Evolutionary conservation across 2,113 vertebrate species (phyloP), one percentile per base, ranked within the genome.

Genomic region (Montifringilla adamsi): DNA sequence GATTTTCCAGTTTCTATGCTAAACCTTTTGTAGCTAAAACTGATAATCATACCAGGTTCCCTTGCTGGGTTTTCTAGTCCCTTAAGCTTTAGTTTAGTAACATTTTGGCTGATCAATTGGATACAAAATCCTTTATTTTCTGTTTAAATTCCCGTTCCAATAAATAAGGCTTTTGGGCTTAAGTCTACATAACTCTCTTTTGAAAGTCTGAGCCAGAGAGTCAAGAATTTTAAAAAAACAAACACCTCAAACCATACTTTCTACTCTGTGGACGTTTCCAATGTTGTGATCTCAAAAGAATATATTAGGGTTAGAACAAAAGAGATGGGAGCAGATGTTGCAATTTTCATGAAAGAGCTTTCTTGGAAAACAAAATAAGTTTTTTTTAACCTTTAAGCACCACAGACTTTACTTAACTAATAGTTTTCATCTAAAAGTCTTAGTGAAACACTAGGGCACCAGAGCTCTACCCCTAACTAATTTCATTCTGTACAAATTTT

Each of bases 141-240:
- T 81, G 79, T 90, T 95, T 62, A 94, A 94, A 97, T 91, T 95
- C 89, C 66, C 35, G 79, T 80, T 94, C 77, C 95, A 95, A 97
- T 92, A 94, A 90, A 96, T 86, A 95, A 74, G 83, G 82, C 43
- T 96, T 96, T 95, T 89, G 78, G 60, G 16, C 75, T 95, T 97
- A 93, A 78, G 84, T 50, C 76, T 82, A 80, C 64, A 87, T 93
- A 94, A 87, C 17, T 89, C 55, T 73, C 64, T 85, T 94, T 87
- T 43, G 37, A 84, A 95, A 91, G 53, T 81, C 64, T 86, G 66
- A 93, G 72, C 75, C 93, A 96, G 44, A 86, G 56, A 96, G 17
- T 78, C 15, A 79, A 63, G 53, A 92, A 91, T 84, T 86, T 31
- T 10, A 27, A 28, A 82, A 58, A 56, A 27, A 17, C 55, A 35